phyloP scores from a whole-genome alignment of 2,888 invertebrate genomes.

The Tiliacea aurago region DNA sequence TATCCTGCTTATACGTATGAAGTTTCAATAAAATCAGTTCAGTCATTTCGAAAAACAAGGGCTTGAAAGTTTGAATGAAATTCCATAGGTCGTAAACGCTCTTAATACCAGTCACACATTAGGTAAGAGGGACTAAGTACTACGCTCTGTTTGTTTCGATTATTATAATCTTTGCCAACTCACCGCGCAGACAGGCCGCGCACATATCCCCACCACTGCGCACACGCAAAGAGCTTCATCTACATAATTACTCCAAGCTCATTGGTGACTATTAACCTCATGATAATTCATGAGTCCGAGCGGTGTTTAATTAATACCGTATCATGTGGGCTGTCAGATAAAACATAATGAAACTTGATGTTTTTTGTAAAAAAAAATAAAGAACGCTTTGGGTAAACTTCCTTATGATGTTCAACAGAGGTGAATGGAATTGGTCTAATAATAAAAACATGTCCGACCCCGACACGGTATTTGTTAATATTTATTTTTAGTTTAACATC shows the following conservation, averaged over 20 bases:
- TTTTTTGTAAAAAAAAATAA: slow-evolving; percentile 60
- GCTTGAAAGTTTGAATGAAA: no score
- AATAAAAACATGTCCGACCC: slow-evolving; percentile 64
- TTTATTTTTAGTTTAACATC: slow-evolving; percentile 51
- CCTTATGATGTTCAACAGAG: slow-evolving; percentile 67
- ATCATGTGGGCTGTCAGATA: slow-evolving; percentile 88
- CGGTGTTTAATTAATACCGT: slow-evolving; percentile 87
- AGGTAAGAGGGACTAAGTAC: neutral
- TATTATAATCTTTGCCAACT: slow-evolving; percentile 68
- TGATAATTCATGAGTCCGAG: slow-evolving; percentile 86
- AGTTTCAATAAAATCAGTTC: no score
- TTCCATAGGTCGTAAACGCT: no score
- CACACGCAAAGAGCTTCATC: slow-evolving; percentile 83
- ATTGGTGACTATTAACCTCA: slow-evolving; percentile 90
- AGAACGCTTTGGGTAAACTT: slow-evolving; percentile 65
- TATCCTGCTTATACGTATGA: no score
- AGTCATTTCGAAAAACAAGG: no score
- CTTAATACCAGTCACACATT: neutral
- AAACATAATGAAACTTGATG: slow-evolving; percentile 83
- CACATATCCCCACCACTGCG: slow-evolving; percentile 74
- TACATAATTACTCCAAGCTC: slow-evolving; percentile 90
- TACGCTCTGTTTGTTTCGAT: neutral
- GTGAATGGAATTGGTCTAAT: slow-evolving; percentile 67
- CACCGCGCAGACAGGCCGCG: slow-evolving; percentile 58
- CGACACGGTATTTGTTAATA: slow-evolving; percentile 56